Evolutionary conservation across 2,888 invertebrate species (phyloP), one percentile per base, ranked within the genome.

Genomic region (Rutpela maculata): DNA sequence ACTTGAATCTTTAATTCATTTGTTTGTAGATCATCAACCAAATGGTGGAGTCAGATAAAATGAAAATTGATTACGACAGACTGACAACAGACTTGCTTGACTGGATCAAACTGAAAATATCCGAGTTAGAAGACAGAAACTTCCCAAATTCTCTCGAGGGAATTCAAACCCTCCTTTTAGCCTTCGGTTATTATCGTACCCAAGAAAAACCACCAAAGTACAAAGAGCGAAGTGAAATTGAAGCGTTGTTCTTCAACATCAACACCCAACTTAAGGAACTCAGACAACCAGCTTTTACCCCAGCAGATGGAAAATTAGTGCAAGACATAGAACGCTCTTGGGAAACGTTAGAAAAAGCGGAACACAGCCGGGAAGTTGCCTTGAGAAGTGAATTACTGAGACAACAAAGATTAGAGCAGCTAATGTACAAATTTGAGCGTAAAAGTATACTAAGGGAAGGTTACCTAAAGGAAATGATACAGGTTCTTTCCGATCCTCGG

Each of bases 181-280:
- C 94, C 56, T 99, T 99, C 91, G 99, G 98, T 86, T 95, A 97
- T 88, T 99, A 99, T 90, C 92, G 99, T 83, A 99, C 98, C 0
- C 95, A 97, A 65, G 99, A 99, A 90, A 99, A 99, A 90, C 99
- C 99, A 10, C 98, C 99, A 80, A 99, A 97, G 89, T 99, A 99
- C 90, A 97, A 95, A 88, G 99, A 99, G 90, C 94, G 98, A 74
- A 98, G 98, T 83, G 99, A 99, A 91, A 96, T 99, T 84, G 98
- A 99, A 90, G 99, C 97, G 0, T 91, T 98, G 55, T 98, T 96
- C 89, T 99, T 99, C 90, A 95, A 97, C 88, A 98, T 99, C 85
- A 99, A 99, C 90, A 98, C 98, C 0, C 95, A 97, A 89, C 92
- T 98, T 84, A 99, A 98, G 90, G 97, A 98, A n/a, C 91, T 99